These are phyloP conservation scores for Triplophysa dalaica DNA, from an alignment of 2,113 vertebrate species.

Conservation along the genomic window DNA sequence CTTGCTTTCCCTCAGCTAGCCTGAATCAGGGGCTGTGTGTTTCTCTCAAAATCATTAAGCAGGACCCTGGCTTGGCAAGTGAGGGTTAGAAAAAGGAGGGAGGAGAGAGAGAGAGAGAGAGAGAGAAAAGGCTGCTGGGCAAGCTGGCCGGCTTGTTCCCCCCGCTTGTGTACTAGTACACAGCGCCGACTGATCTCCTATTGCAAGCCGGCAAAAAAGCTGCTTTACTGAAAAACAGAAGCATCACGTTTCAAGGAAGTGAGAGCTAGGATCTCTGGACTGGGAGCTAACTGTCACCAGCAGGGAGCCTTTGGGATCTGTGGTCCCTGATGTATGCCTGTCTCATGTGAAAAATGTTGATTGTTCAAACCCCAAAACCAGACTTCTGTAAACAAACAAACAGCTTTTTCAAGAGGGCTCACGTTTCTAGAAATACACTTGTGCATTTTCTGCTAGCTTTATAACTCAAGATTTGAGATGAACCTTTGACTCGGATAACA, in stretches of 20 bases:
- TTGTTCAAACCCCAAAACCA: conserved; percentile 64
- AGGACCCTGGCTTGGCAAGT: conserved; percentile 79
- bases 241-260: conserved; percentile 87
- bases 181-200: conserved; percentile 80
- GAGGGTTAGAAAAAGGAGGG: conserved; percentile 56
- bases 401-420: conserved; percentile 67
- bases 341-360: conserved; percentile 71
- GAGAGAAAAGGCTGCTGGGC: conserved; percentile 77
- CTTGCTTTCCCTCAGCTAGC: conserved; percentile 72
- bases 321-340: conserved; percentile 42
- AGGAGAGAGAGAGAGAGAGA: conserved; percentile 33
- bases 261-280: conserved; percentile 73
- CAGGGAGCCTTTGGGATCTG: conserved; percentile 39
- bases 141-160: conserved; percentile 75
- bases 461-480: conserved; percentile 68
- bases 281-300: conserved; percentile 77
- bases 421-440: conserved; percentile 60
- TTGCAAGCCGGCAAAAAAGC: conserved; percentile 85
- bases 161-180: conserved; percentile 75
- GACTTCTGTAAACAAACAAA: conserved; percentile 64
- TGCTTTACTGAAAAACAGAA: conserved; percentile 85
- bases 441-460: conserved; percentile 61
- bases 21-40: conserved; percentile 77
- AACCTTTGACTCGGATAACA: conserved; percentile 44
- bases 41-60: conserved; percentile 63